Evolutionary conservation across 53 echinoderm and acorn worm species (phyloP).

Genomic region (Antedon mediterranea): DNA sequence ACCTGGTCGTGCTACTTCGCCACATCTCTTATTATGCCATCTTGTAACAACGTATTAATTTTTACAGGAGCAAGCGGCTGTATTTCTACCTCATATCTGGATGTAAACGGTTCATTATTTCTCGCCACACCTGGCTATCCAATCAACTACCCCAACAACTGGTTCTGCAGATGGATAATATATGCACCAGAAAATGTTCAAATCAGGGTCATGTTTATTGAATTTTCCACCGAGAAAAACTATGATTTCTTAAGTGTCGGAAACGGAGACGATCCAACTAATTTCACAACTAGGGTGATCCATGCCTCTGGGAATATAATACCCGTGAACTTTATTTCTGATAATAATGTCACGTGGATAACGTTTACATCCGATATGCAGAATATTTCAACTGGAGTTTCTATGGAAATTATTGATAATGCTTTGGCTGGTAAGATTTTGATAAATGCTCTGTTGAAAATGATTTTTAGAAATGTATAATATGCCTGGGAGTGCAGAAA

Average conservation of each 20-base stretch:
- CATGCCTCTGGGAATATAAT: conserved; percentile 51
- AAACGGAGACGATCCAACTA: not conserved
- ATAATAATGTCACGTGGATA: conserved; percentile 49
- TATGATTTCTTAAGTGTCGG: not conserved
- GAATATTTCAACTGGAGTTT: conserved; percentile 42
- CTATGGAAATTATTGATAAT: conserved; percentile 47
- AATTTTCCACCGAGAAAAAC: not conserved
- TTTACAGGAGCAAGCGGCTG: conserved; percentile 5
- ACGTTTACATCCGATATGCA: conserved; percentile 44
- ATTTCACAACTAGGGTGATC: conserved; percentile 28
- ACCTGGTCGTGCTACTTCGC: no score
- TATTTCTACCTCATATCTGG: conserved; percentile 26
- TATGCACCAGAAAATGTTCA: not conserved
- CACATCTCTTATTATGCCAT: no score
- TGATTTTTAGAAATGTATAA: no score
- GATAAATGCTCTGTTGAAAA: not conserved
- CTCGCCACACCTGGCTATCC: conserved; percentile 30
- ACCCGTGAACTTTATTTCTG: conserved; percentile 62
- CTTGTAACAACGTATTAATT: no score
- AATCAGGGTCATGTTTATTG: not conserved
- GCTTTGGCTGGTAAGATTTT: not conserved
- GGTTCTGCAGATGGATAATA: not conserved
- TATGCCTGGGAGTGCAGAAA: no score
- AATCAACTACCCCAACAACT: not conserved
- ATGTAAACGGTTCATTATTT: conserved; percentile 19